These are phyloP conservation scores for Zaprionus obscuricornis DNA, from an alignment of 2,888 invertebrate species.

Conservation along the genomic window DNA sequence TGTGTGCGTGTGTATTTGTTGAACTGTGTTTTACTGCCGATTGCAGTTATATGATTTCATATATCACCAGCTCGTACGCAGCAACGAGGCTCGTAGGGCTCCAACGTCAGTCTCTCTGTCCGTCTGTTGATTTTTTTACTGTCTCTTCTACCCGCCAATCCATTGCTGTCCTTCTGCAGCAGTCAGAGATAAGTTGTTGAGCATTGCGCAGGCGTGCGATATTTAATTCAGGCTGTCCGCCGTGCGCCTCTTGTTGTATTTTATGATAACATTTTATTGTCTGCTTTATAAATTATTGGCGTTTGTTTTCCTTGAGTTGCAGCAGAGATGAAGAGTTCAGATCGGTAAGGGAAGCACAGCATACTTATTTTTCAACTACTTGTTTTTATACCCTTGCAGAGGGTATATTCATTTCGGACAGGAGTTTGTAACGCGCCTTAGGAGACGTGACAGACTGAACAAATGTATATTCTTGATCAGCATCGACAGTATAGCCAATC, in stretches of 20 bases:
- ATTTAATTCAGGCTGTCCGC: constrained; percentile 78
- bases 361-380: too few species aligned
- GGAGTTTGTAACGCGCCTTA: too few species aligned
- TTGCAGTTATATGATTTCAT: constrained; percentile 78
- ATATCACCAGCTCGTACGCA: constrained; percentile 67
- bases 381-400: too few species aligned
- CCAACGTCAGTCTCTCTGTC: not conserved
- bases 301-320: constrained; percentile 50
- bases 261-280: constrained; percentile 79
- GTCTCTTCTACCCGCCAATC: not conserved
- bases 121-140: constrained; percentile 2
- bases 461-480: too few species aligned
- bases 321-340: constrained; percentile 13
- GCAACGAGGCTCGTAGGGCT: constrained; percentile 24
- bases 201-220: constrained; percentile 78
- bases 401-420: too few species aligned
- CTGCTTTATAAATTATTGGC: constrained; percentile 78
- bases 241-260: constrained; percentile 55
- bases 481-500: too few species aligned
- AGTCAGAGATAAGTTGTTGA: constrained; percentile 49
- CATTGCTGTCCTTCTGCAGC: not conserved
- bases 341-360: constrained; percentile 20
- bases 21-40: constrained; percentile 55
- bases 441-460: too few species aligned
- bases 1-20: constrained; percentile 39